Base-by-base conservation (phyloP, 2,797 vertebrate species). In the Sebastes trivittatus region DNA sequence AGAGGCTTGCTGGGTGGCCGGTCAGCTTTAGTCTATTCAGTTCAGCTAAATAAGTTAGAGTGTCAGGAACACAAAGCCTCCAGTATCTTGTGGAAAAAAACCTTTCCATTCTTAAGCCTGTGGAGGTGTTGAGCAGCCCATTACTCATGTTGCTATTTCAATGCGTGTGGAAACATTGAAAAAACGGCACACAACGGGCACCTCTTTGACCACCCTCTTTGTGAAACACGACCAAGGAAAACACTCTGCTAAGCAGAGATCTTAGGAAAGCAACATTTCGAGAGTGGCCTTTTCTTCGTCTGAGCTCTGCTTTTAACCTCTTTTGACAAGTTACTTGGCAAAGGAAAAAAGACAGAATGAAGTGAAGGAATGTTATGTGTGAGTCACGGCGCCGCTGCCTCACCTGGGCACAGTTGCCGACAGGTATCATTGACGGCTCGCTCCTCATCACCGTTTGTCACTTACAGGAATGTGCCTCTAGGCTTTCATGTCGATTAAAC, bases 41-140 rank as follows among this genome's bases (percentile, higher is more conserved):
- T 74, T 81, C 71, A 70, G 78, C 74, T 84, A 77, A 87, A 87
- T 90, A 91, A 88, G 78, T 90, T 72, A 74, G 83, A 84, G 81
- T 86, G 88, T 86, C 92, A 91, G 87, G 30, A 75, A 89, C 88
- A 95, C 93, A 94, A 94, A 89, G 89, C 82, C 75, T 81, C 77
- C 72, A 92, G 88, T 94, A 89, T 92, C 77, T 89, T 38, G 69
- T 56, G 36, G 70, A 25, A 7, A 52, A 75, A 72, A 83, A 77
- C 11, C 78, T 73, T 77, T 75, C 78, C 84, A 84, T 89, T 87
- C 80, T 88, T 85, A 68, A 85, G 88, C 82, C 82, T 70, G 63
- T 81, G 83, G 84, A 92, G 91, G 93, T 92, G 92, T 78, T 91
- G 87, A 94, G 88, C 75, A 81, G 88, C 71, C 86, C 88, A 87